Evolutionary conservation across 2,888 invertebrate genomes (phyloP), one percentile per base, ranked within the genome.

Genomic region (Drosophila neotestacea): DNA sequence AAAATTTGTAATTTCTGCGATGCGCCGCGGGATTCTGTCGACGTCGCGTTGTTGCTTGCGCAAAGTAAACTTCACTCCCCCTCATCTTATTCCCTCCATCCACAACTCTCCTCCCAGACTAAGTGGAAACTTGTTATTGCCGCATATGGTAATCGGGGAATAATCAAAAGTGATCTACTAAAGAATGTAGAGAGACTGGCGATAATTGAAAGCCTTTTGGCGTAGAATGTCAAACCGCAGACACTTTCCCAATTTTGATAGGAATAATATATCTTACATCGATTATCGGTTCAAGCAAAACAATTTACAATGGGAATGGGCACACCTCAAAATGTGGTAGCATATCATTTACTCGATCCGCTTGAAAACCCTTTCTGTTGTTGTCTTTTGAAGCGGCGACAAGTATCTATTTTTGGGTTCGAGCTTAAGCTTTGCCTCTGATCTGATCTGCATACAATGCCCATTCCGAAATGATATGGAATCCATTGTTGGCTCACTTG

Each of bases 1-100:
- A 85, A 85, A 78, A 88, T 77, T 88, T 88, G 84, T 88, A 80
- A 83, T 78, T 85, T 85, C 79, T 87, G 70, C 87, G 83, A 87
- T 84, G 83, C 83, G 85, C 83, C 80, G 68, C 88, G 87, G 83
- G 83, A 83, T 87, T 83, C 87, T 81, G 70, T 69, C 62, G 34
- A 28, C 50, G 70, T 61, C 44, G 65, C 62, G 50, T 46, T 50
- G 55, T 13, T 10, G 48, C 65, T 81, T 87, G 85, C 88, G 85
- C 80, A 85, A 77, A 76, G n/a, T 27, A 4, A 5, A 0, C 38
- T 6, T 1, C 1, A 1, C 10, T n/a, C 9, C 5, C 9, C 16
- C 9, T 6, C 28, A 34, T 28, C 34, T 9, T 16, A 7, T 6
- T 4, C 11, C 46, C 22, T 22, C 22, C 22, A 1, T 22, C 22